Base-by-base conservation (phyloP, 2,113 vertebrate genomes). In the Dolichallabes microphthalmus region DNA sequence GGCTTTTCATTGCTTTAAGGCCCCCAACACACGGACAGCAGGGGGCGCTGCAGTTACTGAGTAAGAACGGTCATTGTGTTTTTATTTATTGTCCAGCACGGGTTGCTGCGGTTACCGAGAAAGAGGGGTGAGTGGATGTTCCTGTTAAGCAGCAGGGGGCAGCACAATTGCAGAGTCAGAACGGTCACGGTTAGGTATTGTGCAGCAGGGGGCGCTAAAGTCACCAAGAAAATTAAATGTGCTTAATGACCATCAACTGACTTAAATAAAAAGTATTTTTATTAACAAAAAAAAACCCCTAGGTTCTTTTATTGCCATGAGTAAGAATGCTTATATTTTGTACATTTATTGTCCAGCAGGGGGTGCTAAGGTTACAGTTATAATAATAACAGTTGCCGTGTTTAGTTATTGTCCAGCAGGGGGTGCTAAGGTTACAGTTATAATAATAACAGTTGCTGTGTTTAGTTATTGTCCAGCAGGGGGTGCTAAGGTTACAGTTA, bases 1-100 rank as follows among this genome's bases (percentile, higher is more conserved):
- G 97, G 93, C 92, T 88, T 93, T 94, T 95, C 93, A 93, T 93
- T 93, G 91, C 93, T 94, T 92, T 92, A 89, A 91, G 92, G 90
- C 9, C 61, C 64, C 61, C 25, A 89, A 89, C 82, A 50, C 52
- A 82, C 83, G 61, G 25, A 52, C 66, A 73, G 52, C 52, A 53
- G 22, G 52, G 50, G 68, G 60, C 19, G 25, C 75, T 58, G 53
- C 66, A 66, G 7, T 12, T 66, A 81, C 60, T 19, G 60, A 19
- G 79, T 52, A 63, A 50, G 39, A 66, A 78, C 8, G 9, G 2
- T 10, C 30, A 64, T 45, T 45, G 57, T 60, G 15, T 79, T 1
- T 61, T 58, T 7, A 2, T 61, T 61, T 25, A 61, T 61, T 61
- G 22, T 52, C 8, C 64, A 66, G 53, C 39, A 64, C 13, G 13